phyloP scores from a whole-genome alignment of 2,888 invertebrate genomes.

The Cancer borealis region DNA sequence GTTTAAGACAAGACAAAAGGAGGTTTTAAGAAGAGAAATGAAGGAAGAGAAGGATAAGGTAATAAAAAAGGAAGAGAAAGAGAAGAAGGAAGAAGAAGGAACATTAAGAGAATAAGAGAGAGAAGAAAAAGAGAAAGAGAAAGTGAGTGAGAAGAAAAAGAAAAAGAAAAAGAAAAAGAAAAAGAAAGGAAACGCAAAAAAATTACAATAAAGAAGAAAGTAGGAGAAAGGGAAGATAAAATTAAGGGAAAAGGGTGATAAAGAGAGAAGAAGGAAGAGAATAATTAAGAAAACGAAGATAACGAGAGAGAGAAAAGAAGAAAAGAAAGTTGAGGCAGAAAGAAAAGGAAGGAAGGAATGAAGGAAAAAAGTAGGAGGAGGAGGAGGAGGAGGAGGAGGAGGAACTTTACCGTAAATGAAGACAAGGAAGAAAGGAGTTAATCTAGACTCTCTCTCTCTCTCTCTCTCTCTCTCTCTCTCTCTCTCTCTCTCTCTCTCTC shows the following conservation, averaged over 20 bases:
- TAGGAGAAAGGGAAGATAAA: neutral
- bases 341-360: neutral
- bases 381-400: no score
- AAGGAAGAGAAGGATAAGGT: neutral
- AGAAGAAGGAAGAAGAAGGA: neutral
- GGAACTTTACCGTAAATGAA: neutral
- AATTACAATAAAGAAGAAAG: neutral
- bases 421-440: neutral
- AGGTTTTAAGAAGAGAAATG: neutral
- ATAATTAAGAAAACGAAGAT: neutral
- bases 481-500: slow-evolving; percentile 13
- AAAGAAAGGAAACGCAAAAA: neutral
- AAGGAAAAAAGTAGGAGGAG: neutral
- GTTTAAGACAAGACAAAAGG: neutral
- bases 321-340: neutral
- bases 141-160: neutral
- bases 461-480: slow-evolving; percentile 20
- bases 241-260: neutral
- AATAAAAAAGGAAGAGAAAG: neutral
- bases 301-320: neutral
- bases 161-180: neutral
- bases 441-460: neutral
- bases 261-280: neutral
- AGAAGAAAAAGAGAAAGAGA: neutral
- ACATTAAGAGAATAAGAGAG: neutral